Base-by-base conservation (phyloP, 2,797 vertebrate genomes). In the Sciurus vulgaris region DNA sequence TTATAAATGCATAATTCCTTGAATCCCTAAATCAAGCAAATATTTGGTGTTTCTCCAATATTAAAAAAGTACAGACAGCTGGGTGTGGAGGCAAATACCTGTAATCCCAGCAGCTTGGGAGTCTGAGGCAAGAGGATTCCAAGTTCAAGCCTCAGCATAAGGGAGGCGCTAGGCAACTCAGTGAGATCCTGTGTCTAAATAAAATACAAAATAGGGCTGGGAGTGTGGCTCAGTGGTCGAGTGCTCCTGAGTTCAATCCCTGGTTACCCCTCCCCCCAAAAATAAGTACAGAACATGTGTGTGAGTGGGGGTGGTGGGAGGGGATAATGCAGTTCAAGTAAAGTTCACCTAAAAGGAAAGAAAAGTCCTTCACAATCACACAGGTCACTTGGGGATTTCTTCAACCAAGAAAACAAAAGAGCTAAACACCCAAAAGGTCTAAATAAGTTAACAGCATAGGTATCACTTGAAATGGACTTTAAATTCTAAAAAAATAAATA, bases 221-320 rank as follows among this genome's bases (percentile, higher is more conserved):
- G 9, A 7, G 9, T 47, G 44, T 9, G 44, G 44, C 44, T 47
- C 44, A 47, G 44, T 9, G 44, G 44, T 47, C 44, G 44, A 47
- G 44, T 47, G 44, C 44, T 5, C 44, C 44, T 47, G 44, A 47
- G 44, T 47, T 47, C 7, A 47, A 47, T 47, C 44, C 44, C 44
- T 47, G 44, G 44, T 7, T 47, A 7, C 44, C 44, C 44, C 44
- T 1, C 44, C 9, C 44, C 65, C 51, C 14, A 54, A 22, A 28
- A 24, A 35, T 41, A 78, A 83, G 44, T 89, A 79, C 72, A 72
- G 63, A 67, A 82, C 47, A 81, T 8, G 44, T n/a, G 30, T 13
- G 20, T 4, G 20, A 7, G 56, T 1, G 0, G 28, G 38, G 33
- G 4, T 38, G 35, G 9, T 0, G 10, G 20, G 26, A 20, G 5